Base-by-base conservation (phyloP, 2,113 vertebrate genomes). In the Turdus rufiventris region DNA sequence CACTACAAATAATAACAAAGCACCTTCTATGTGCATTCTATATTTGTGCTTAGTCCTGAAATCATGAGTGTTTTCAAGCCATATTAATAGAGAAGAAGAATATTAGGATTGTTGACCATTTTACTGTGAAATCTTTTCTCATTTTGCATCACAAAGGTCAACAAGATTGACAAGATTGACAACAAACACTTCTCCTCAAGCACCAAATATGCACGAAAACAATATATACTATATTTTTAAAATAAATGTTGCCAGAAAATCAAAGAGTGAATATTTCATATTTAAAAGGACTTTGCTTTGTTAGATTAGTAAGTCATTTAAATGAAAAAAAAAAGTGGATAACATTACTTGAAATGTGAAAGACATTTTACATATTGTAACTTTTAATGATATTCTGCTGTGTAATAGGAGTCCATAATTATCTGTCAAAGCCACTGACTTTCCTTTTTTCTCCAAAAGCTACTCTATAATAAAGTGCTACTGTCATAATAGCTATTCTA, bases 341-440 rank as follows among this genome's bases (percentile, higher is more conserved):
- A 82, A 82, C 50, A 57, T 84, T 94, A 47, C 94, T 86, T 92
- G 88, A 95, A 94, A 94, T 12, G 45, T 92, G 66, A 89, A 89
- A 96, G 88, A 63, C 29, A 50, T 90, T 96, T 95, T 85, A 71
- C 47, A 43, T 87, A 82, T 96, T 93, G 79, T 57, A 93, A 66
- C 85, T 93, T 96, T 93, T 57, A 60, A 91, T 83, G n/a, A 84
- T 93, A 94, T 95, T 93, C 84, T 91, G 8, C 63, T 86, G 36
- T 76, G 78, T 91, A 95, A 92, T 63, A 84, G 60, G 58, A 94
- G 91, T 89, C 92, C 79, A 63, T 93, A 94, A 93, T 97, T 96
- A 92, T 91, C 96, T 47, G 38, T 80, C 93, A 97, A 96, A 93
- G 80, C 85, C 80, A 72, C 68, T 5, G 31, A 82, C 70, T 89